phyloP scores from a whole-genome alignment of 2,888 invertebrate genomes.

The Cheilosia scutellata region DNA sequence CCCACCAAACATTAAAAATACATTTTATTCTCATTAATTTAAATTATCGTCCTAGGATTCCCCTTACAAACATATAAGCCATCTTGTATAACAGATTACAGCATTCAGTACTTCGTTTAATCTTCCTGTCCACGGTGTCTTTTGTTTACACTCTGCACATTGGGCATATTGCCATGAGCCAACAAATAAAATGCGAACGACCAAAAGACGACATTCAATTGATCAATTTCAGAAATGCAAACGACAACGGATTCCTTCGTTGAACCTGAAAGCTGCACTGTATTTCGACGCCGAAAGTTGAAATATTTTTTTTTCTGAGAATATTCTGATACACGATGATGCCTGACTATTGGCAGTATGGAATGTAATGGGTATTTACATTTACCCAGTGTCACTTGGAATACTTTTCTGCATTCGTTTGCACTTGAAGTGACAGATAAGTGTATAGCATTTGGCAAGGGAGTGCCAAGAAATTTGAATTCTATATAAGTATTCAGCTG shows the following conservation, averaged over 20 bases:
- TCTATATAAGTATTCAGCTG: not conserved
- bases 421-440: conserved; percentile 7
- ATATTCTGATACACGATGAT: conserved; percentile 20
- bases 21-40: conserved; percentile 25
- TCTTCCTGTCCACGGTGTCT: conserved; percentile 30
- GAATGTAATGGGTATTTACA: not conserved
- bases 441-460: not conserved
- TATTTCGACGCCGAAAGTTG: conserved; percentile 3
- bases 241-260: conserved; percentile 27
- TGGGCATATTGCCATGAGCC: conserved; percentile 45
- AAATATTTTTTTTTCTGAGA: conserved; percentile 14
- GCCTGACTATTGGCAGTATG: not conserved
- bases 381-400: conserved; percentile 5
- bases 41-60: conserved; percentile 8
- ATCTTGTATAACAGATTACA: conserved; percentile 16
- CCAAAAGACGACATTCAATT: conserved; percentile 29
- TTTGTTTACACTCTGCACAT: conserved; percentile 16
- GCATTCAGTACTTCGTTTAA: conserved; percentile 18
- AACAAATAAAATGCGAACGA: not conserved
- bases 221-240: conserved; percentile 46
- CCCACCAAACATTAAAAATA: not conserved
- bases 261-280: conserved; percentile 18
- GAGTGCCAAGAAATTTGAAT: not conserved
- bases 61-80: not conserved
- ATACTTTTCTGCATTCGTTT: conserved; percentile 27